These are phyloP conservation scores for Ypsolopha scabrella DNA, from an alignment of 2,888 invertebrate species.

Conservation along the genomic window DNA sequence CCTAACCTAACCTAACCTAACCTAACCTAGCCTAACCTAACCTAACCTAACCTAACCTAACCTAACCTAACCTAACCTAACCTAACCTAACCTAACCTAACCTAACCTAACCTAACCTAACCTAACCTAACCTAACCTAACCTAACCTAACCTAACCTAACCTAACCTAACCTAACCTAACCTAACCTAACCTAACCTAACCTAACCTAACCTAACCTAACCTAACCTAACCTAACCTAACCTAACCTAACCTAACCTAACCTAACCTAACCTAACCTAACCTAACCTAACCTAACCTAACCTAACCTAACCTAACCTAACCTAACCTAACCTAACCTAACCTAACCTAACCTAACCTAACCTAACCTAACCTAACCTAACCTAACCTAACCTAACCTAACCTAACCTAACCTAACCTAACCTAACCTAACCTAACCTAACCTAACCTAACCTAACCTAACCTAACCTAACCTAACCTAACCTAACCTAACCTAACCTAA, in stretches of 20 bases:
- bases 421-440: slow-evolving; percentile 16
- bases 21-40: slow-evolving; percentile 16
- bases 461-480: slow-evolving; percentile 13
- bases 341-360: slow-evolving; percentile 16
- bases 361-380: slow-evolving; percentile 12
- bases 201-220: slow-evolving; percentile 20
- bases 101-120: slow-evolving; percentile 12
- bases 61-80: slow-evolving; percentile 16
- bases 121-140: slow-evolving; percentile 13
- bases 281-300: slow-evolving; percentile 13
- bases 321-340: slow-evolving; percentile 16
- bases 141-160: slow-evolving; percentile 17
- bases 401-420: slow-evolving; percentile 17
- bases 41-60: slow-evolving; percentile 17
- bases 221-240: slow-evolving; percentile 21
- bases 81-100: slow-evolving; percentile 16
- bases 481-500: slow-evolving; percentile 11
- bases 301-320: slow-evolving; percentile 16
- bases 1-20: slow-evolving; percentile 16
- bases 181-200: slow-evolving; percentile 8
- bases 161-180: slow-evolving; percentile 11
- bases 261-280: slow-evolving; percentile 14
- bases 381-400: slow-evolving; percentile 13
- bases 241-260: slow-evolving; percentile 19
- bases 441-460: slow-evolving; percentile 16